phyloP scores from a whole-genome alignment of 2,888 invertebrate genomes.

The Nemapogon koenigi region DNA sequence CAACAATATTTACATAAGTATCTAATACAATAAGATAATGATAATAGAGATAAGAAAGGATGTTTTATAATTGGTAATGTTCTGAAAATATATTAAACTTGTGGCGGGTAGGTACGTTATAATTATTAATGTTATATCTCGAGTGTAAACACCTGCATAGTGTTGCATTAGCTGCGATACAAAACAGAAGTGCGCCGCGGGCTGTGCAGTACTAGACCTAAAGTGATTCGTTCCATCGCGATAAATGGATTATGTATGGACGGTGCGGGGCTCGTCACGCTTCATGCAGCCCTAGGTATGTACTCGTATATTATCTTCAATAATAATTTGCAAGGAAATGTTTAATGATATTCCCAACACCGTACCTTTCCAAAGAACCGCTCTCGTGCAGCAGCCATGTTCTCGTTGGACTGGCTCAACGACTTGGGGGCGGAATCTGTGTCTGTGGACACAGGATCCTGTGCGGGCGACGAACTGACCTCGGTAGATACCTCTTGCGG shows the following conservation, averaged over 20 bases:
- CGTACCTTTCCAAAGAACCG: constrained; percentile 53
- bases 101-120: no score
- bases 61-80: no score
- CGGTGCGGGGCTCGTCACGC: constrained; percentile 24
- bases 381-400: constrained; percentile 49
- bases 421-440: constrained; percentile 18
- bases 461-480: background rate
- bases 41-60: no score
- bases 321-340: background rate
- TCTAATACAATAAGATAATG: no score
- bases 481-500: constrained; percentile 24
- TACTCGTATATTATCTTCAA: no score
- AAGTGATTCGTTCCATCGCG: constrained; percentile 41
- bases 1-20: no score
- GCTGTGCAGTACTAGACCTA: no score
- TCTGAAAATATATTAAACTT: no score
- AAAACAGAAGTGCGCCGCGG: no score
- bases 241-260: constrained; percentile 41
- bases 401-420: constrained; percentile 31
- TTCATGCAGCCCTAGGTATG: constrained; percentile 22
- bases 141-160: no score
- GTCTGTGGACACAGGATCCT: constrained; percentile 13
- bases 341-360: background rate
- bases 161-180: no score
- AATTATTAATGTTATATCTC: no score